Evolutionary conservation across 1,140 invertebrate species (phyloP).

Genomic region (Sinonovacula constricta): DNA sequence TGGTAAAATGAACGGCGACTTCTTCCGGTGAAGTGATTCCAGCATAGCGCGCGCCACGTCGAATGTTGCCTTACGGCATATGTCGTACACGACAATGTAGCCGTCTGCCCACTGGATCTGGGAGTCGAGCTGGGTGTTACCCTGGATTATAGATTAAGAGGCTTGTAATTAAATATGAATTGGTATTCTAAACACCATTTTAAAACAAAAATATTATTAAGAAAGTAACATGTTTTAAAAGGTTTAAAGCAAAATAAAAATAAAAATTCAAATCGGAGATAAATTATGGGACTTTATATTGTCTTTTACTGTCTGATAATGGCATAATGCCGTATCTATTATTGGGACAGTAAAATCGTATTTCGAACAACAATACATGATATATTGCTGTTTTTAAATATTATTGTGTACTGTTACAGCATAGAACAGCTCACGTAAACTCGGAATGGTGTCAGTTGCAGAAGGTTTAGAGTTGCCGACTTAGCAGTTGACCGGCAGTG

Average conservation of each 20-base stretch:
- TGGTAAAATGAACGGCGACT: slow-evolving; percentile 75
- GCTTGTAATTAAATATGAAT: no score
- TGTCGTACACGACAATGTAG: slow-evolving; percentile 91
- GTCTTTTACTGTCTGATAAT: no score
- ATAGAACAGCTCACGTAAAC: no score
- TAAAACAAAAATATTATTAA: background rate
- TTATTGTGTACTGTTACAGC: no score
- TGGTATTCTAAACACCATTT: no score
- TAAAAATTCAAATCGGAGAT: background rate
- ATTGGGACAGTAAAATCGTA: no score
- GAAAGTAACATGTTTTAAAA: background rate
- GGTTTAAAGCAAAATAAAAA: background rate
- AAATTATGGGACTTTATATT: no score
- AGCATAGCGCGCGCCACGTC: slow-evolving; percentile 86
- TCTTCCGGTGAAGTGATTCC: slow-evolving; percentile 83
- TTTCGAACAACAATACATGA: no score
- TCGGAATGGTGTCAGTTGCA: no score
- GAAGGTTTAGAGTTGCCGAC: no score
- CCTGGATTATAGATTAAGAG: slow-evolving; percentile 38
- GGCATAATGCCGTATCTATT: background rate
- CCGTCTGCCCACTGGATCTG: slow-evolving; percentile 88
- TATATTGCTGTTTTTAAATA: no score
- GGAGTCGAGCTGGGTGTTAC: slow-evolving; percentile 40
- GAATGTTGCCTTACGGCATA: slow-evolving; percentile 87
- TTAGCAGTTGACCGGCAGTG: background rate